Percentiles rank a stretch among this genome's conserved stretches.
Evolutionary conservation across 1,140 invertebrate species (phyloP).

Genomic region (Ceratina australensis): DNA sequence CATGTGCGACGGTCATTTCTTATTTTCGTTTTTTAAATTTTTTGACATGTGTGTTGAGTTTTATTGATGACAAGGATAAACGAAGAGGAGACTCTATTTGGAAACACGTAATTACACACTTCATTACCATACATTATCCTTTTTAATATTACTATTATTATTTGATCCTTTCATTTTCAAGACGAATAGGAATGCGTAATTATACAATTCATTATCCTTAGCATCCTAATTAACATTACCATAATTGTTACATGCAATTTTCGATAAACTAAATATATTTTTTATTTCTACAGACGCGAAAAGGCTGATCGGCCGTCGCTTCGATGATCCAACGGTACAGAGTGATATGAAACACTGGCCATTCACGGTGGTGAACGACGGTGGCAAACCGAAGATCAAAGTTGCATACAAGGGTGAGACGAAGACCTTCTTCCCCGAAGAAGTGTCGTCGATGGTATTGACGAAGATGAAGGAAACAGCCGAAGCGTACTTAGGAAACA

Average conservation of each 20-base stretch:
- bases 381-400: slow-evolving; percentile 85
- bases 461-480: slow-evolving; percentile 86
- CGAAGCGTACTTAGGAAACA: slow-evolving; percentile 81
- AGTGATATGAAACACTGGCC: slow-evolving; percentile 89
- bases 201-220: too few species aligned
- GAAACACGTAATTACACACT: slow-evolving; percentile 10
- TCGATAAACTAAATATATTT: slow-evolving; percentile 29
- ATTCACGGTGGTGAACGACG: slow-evolving; percentile 85
- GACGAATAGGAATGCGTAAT: slow-evolving; percentile 4
- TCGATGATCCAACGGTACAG: slow-evolving; percentile 85
- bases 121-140: background rate
- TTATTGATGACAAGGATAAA: background rate
- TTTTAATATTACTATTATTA: background rate
- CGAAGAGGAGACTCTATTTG: background rate
- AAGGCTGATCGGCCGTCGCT: slow-evolving; percentile 80
- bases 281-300: slow-evolving; percentile 72
- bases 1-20: background rate
- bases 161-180: background rate
- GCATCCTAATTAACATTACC: too few species aligned
- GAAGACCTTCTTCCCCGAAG: slow-evolving; percentile 73
- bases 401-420: slow-evolving; percentile 81
- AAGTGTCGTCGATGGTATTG: slow-evolving; percentile 79
- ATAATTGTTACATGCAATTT: too few species aligned
- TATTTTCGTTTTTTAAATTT: background rate
- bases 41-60: background rate